Percentiles rank a stretch among this genome's conserved stretches.
These are phyloP conservation scores for Leptocoma aspasia DNA, from an alignment of 2,113 vertebrate genomes.

Conservation along the genomic window DNA sequence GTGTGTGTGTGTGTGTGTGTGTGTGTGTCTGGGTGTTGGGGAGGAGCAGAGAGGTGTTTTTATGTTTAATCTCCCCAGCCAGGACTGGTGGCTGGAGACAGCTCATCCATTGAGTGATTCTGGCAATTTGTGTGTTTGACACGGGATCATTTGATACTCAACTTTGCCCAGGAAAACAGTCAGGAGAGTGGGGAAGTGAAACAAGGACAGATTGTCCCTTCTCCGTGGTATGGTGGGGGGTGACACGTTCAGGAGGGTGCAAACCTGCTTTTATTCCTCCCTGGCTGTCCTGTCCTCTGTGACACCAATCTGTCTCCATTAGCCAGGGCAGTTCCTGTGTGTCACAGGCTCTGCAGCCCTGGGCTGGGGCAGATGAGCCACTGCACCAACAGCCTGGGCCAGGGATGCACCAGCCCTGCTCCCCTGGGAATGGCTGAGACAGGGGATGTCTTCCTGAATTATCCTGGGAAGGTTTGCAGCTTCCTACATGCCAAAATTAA, in stretches of 20 bases:
- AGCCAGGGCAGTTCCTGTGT: not conserved
- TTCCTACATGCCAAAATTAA: not conserved
- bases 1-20: not conserved
- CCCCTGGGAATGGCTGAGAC: not conserved
- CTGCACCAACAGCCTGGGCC: not conserved
- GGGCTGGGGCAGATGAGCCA: not conserved
- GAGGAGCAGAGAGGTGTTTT: not conserved
- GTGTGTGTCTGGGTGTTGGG: not conserved
- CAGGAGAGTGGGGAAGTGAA: not conserved
- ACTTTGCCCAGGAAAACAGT: not conserved
- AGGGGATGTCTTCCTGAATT: not conserved
- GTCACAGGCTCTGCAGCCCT: not conserved
- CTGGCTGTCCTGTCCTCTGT: not conserved
- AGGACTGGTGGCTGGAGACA: not conserved
- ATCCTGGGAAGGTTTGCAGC: not conserved
- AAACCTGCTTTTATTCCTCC: constrained; percentile 2
- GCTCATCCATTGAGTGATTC: not conserved
- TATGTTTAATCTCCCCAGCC: not conserved
- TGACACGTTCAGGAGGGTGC: constrained; percentile 2
- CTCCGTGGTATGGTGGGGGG: not conserved
- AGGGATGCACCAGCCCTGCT: not conserved
- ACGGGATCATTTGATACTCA: constrained; percentile 8
- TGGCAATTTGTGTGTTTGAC: not conserved
- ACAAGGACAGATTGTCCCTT: not conserved
- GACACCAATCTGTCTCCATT: not conserved